Evolutionary conservation across 1,140 invertebrate species (phyloP), one percentile per base, ranked within the genome.

Genomic region (Oreohelix idahoensis): DNA sequence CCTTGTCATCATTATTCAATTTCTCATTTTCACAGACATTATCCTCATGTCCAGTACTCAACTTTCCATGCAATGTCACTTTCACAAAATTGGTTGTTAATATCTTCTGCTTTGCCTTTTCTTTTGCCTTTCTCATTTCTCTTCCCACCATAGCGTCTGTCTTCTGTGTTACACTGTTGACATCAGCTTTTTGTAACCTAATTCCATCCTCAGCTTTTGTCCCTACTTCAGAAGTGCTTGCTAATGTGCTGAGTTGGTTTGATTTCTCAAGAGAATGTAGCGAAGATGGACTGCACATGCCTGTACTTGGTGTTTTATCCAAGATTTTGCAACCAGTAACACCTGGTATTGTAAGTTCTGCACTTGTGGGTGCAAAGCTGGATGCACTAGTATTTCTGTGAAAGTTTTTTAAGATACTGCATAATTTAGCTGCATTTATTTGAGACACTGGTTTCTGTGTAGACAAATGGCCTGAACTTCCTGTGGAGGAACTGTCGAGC

Each of bases 351-450:
- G 20, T 42, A 8, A 5, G 36, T 42, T 5, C 36, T 10, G 71
- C 5, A 29, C 39, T 74, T 74, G 26, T 49, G 5, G 53, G 26
- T 23, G 29, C 23, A 1, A 0, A 10, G 29, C 29, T 66, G 63
- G 5, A 29, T n/a, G 20, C n/a, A 42, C n/a, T 73, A 32, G 45
- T 20, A 36, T 42, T 23, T 69, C 36, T 70, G 20, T 71, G 38
- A 32, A 80, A 32, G 45, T 71, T 80, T 80, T 80, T 80, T 4
- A 80, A 51, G 66, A 80, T 26, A 20, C 29, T 80, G 66, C 79
- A 80, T 26, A 80, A 71, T 36, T 80, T 80, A 49, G 79, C 66
- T 29, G 79, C n/a, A 66, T 80, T 80, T 20, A 80, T 8, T 20
- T 32, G 38, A 29, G 79, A 39, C 2, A 66, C 4, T 42, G 32